Evolutionary conservation across 2,888 invertebrate genomes (phyloP), one percentile per base, ranked within the genome.

Genomic region (Oasisia sp.): DNA sequence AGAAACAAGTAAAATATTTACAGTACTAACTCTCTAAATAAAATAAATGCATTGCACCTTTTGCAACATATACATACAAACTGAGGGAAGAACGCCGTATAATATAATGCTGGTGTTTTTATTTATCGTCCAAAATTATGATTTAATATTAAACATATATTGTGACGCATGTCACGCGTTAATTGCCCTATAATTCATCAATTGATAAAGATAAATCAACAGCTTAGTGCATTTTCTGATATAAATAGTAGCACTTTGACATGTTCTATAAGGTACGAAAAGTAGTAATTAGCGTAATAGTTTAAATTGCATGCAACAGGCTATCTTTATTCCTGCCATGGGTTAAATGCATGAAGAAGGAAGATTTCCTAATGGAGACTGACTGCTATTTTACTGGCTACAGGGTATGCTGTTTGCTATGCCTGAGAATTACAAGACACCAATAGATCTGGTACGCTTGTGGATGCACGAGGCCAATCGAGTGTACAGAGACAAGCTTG

Each of bases 401-500:
- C 96, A 99, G 98, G 99, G 99, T 50, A 97, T 99, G 91, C 96
- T 99, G 92, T 99, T 99, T 96, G 98, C 98, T 95, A 97, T 98
- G 0, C 98, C 98, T 94, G 99, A 99, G 94, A 98, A 98, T 95
- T 96, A 99, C 91, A 97, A 97, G 93, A 97, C 97, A 92, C 97
- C 98, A 0, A 97, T 98, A 32, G 99, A 99, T 96, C 96, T 99
- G 92, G 97, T 99, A 92, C 97, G 99, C 14, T 97, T 99, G 89
- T 99, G 99, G 99, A 97, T 98, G 94, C 99, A 99, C 95, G 99
- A 99, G 97, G 98, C 98, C 5, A 98, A 98, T 95, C 97, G 99
- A 94, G 99, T 99, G 11, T 99, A 99, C 96, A 98, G 98, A 0
- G 99, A 99, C 96, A 99, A 99, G 96, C 97, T 99, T 0, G 97